Evolutionary conservation across 2,888 invertebrate genomes (phyloP), one percentile per base, ranked within the genome.

Genomic region (Ectemnius continuus): DNA sequence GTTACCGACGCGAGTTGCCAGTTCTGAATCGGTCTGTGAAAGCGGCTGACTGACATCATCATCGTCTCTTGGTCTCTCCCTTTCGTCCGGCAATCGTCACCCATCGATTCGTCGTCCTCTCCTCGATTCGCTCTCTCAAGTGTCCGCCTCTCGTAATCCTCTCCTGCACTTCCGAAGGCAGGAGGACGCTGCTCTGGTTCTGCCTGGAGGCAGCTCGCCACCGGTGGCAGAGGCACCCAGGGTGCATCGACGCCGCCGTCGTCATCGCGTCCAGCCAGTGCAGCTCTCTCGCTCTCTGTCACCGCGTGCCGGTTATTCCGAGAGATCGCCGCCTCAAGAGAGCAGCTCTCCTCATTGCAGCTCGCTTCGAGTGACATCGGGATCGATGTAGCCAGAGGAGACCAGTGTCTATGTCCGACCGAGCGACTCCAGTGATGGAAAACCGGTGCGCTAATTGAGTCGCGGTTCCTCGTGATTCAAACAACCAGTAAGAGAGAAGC

Each of bases 21-120:
- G 83, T 83, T 77, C 76, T 56, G 82, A 70, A 78, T 82, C 83
- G 76, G 67, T 73, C 75, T 68, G 76, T 67, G 80, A 80, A 82
- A 78, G 82, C 68, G 73, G 56, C 67, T 62, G 69, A 80, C 80
- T 36, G 36, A 36, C 36, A 36, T 36, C 36, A 36, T 36, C 36
- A 11, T 6, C 36, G 23, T 36, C 36, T 36, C 36, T 36, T 11
- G 8, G 36, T 56, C n/a, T 52, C 14, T 14, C 16, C n/a, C 52
- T 52, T 67, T 58, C 48, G 59, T 45, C 28, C 18, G 59, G 46
- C 56, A 28, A 26, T 14, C 28, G 57, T 26, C 52, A 52, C 16
- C 16, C 52, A 52, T 52, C 52, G 52, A 52, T 52, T 16, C 52
- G 16, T 36, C 36, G 36, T 36, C 36, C 36, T 36, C 36, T 11